phyloP scores from a whole-genome alignment of 1,140 invertebrate genomes.

The Hetaerina americana region DNA sequence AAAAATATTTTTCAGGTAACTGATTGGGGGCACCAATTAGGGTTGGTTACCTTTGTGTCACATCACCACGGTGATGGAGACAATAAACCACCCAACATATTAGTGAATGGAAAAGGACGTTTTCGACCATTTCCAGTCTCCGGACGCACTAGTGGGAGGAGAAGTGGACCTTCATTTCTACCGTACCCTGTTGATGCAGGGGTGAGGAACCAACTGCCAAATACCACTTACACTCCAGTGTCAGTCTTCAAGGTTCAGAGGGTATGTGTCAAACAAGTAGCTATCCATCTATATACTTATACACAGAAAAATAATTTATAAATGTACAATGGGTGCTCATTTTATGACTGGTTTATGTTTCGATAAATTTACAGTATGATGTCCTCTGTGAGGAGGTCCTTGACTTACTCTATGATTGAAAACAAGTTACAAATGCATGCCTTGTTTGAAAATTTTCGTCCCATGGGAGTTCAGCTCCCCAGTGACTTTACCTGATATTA shows the following conservation, averaged over 20 bases:
- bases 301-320: no score
- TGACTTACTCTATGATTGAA: no score
- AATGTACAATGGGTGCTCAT: no score
- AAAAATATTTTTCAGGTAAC: slow-evolving; percentile 20
- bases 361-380: no score
- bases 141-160: neutral
- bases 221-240: neutral
- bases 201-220: neutral
- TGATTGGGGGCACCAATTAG: slow-evolving; percentile 62
- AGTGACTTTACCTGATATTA: no score
- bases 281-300: no score
- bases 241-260: neutral
- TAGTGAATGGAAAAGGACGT: slow-evolving; percentile 64
- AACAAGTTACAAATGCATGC: no score
- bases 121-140: slow-evolving; percentile 18
- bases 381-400: no score
- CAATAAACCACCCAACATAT: slow-evolving; percentile 63
- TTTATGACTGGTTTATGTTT: no score
- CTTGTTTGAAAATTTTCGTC: no score
- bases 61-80: slow-evolving; percentile 64
- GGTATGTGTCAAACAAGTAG: neutral
- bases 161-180: neutral
- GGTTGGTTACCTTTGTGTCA: slow-evolving; percentile 32
- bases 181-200: neutral
- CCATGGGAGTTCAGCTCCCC: no score